phyloP scores from a whole-genome alignment of 92 coral and sea anemone species.

The Phymanthus crucifer region DNA sequence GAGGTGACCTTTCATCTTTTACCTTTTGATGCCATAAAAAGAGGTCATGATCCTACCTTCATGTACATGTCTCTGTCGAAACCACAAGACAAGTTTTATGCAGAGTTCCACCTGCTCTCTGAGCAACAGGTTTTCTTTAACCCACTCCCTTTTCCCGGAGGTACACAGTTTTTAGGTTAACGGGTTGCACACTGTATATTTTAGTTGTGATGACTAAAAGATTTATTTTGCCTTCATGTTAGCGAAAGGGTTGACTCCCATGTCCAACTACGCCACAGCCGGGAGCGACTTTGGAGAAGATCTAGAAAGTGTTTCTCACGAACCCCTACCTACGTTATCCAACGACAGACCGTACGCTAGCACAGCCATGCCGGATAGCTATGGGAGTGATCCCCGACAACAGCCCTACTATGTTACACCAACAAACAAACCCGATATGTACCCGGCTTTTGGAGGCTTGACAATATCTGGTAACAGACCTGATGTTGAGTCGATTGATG shows the following conservation, averaged over 20 bases:
- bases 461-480: slow-evolving; percentile 40
- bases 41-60: too few species aligned
- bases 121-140: too few species aligned
- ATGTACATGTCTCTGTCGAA: too few species aligned
- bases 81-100: too few species aligned
- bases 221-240: background rate
- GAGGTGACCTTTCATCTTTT: too few species aligned
- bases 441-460: slow-evolving; percentile 55
- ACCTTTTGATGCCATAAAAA: too few species aligned
- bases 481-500: slow-evolving; percentile 26
- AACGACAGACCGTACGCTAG: slow-evolving; percentile 41
- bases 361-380: slow-evolving; percentile 19
- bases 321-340: slow-evolving; percentile 46
- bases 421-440: slow-evolving; percentile 44
- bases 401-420: slow-evolving; percentile 34
- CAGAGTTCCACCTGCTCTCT: too few species aligned
- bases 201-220: too few species aligned
- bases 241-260: slow-evolving; percentile 14
- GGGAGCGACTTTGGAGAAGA: slow-evolving; percentile 75
- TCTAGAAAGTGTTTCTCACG: slow-evolving; percentile 62
- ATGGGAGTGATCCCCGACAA: slow-evolving; percentile 1
- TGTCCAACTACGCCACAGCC: slow-evolving; percentile 56
- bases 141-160: too few species aligned
- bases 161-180: too few species aligned
- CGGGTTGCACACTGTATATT: too few species aligned